A percentile compares a stretch with the other conserved stretches of the same genome.
Evolutionary conservation across 2,888 invertebrate species (phyloP).

Genomic region (Empis livida): DNA sequence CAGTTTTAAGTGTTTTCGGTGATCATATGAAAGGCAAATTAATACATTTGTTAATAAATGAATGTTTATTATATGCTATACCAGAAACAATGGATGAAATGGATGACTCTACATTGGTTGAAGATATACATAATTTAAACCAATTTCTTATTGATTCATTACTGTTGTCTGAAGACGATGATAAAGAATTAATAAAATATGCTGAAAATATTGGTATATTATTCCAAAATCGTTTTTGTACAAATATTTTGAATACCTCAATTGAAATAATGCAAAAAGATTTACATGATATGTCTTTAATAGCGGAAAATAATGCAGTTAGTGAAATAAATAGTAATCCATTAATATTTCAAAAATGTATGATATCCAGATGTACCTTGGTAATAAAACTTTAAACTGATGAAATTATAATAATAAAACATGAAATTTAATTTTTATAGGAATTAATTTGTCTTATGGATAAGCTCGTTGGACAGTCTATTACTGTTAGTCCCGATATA

Average conservation of each 20-base stretch:
- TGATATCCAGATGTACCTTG: constrained; percentile 35
- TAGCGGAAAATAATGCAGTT: constrained; percentile 36
- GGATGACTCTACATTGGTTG: constrained; percentile 49
- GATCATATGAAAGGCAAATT: constrained; percentile 44
- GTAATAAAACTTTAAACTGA: constrained; percentile 19
- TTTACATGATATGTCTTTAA: constrained; percentile 55
- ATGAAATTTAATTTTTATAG: constrained; percentile 11
- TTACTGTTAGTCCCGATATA: constrained; percentile 20
- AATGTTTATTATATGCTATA: constrained; percentile 62
- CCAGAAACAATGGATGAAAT: constrained; percentile 62
- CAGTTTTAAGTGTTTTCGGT: constrained; percentile 39
- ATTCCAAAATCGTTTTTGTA: constrained; percentile 64
- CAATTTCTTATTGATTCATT: constrained; percentile 45
- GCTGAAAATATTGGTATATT: constrained; percentile 59
- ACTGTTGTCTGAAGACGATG: constrained; percentile 37
- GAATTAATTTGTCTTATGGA: constrained; percentile 31
- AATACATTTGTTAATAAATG: constrained; percentile 50
- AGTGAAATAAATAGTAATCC: constrained; percentile 19
- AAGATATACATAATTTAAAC: constrained; percentile 54
- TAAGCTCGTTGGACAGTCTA: constrained; percentile 21
- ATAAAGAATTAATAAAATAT: constrained; percentile 51
- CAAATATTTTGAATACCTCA: constrained; percentile 54
- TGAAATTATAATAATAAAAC: background rate
- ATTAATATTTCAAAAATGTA: constrained; percentile 30
- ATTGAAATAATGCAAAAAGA: constrained; percentile 65